Base-by-base conservation (phyloP, 1,140 invertebrate species). In the Telenomus remus region DNA sequence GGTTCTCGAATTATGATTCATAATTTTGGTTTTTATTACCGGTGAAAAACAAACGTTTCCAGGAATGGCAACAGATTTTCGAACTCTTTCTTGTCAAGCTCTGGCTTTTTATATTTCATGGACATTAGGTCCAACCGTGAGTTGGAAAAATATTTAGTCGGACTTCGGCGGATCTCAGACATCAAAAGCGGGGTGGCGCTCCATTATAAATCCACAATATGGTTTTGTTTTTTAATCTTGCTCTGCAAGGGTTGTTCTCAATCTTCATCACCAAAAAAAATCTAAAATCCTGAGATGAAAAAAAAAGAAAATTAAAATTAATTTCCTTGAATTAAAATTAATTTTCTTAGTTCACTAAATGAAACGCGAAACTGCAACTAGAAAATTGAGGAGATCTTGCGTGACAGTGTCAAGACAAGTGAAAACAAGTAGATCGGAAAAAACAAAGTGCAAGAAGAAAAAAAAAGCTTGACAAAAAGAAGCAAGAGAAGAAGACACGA, bases 131-230 rank as follows among this genome's bases (percentile, higher is more conserved):
- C 61, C 50, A 60, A 15, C 50, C 57, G 7, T 56, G 61, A 63
- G 64, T 73, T 66, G 44, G 56, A 55, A 19, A 56, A 49, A 56
- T 15, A 66, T 27, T 27, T 61, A 56, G 55, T 49, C 49, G 27
- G 19, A 49, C 12, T 51, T 51, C 37, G 33, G 13, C 10, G 42
- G 27, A 0, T 46, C 39, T 43, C 49, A 61, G n/a, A 50, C 55
- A 73, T 66, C 49, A 74, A 78, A 79, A 80, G 80, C 65, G 61
- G 56, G 2, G 2, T 69, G 64, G 66, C 54, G 74, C 64, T 50
- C 66, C 53, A 74, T 64, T 51, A 39, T 11, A 13, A 81, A 27
- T 27, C 19, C 1, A 27, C 19, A 27, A 3, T 27, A 27, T 27
- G 19, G 19, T 3, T 27, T 27, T 27, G 19, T 27, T 27, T 27